phyloP scores from a whole-genome alignment of 2,797 vertebrate species.

The Morus bassanus region DNA sequence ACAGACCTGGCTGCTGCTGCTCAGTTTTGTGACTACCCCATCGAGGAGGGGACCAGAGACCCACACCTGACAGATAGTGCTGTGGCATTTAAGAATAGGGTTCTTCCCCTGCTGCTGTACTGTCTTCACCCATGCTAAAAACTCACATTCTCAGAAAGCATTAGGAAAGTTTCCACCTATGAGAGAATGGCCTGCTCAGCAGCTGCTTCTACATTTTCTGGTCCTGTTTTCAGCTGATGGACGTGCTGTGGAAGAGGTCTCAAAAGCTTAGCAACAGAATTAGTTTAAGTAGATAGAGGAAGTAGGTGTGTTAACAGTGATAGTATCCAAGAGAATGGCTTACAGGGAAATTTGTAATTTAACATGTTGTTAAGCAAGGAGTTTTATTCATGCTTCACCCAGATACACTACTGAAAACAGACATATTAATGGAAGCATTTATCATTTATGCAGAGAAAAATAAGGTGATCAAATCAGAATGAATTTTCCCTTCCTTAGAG shows the following conservation, averaged over 20 bases:
- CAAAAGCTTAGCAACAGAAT: background rate
- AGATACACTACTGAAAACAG: background rate
- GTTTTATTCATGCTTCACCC: background rate
- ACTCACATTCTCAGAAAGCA: background rate
- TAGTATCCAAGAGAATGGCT: background rate
- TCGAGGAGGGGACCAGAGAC: background rate
- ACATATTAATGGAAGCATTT: background rate
- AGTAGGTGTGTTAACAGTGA: background rate
- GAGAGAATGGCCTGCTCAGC: background rate
- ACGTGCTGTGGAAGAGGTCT: background rate
- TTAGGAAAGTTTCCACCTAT: background rate
- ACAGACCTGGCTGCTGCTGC: background rate
- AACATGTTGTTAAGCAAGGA: background rate
- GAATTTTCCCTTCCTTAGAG: background rate
- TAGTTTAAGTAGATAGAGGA: background rate
- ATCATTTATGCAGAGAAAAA: background rate
- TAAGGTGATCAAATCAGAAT: background rate
- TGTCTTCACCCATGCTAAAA: background rate
- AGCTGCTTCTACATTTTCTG: background rate
- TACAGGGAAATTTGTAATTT: background rate
- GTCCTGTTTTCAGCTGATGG: background rate
- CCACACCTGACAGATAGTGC: background rate
- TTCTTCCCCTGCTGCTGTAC: background rate
- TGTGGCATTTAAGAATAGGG: no score
- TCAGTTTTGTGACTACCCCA: background rate